Evolutionary conservation across 2,797 vertebrate species (phyloP).

Genomic region (Myripristis murdjan): DNA sequence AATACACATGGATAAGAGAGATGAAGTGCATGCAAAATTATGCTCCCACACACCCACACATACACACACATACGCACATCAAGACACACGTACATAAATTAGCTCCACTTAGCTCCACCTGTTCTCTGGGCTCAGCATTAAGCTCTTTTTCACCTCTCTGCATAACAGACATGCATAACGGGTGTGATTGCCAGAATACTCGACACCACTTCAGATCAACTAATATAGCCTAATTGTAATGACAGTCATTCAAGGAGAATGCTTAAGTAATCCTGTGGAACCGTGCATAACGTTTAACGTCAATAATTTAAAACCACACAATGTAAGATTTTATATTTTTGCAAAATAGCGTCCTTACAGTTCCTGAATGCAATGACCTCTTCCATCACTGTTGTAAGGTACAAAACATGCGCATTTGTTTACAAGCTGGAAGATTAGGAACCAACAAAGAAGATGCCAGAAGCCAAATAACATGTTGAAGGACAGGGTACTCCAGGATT

Average conservation of each 20-base stretch:
- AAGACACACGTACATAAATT: conserved; percentile 15
- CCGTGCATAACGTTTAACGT: neutral
- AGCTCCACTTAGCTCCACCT: conserved; percentile 44
- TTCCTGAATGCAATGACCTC: too few relatives aligned
- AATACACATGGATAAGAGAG: neutral
- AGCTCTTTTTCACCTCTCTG: conserved; percentile 39
- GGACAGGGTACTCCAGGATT: too few relatives aligned
- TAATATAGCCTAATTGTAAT: conserved; percentile 17
- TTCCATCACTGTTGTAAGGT: too few relatives aligned
- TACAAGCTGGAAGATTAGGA: too few relatives aligned
- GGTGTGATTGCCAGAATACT: conserved; percentile 27
- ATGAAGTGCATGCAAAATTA: too few relatives aligned
- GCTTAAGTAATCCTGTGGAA: neutral
- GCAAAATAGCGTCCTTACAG: too few relatives aligned
- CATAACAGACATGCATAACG: conserved; percentile 21
- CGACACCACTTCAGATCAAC: conserved; percentile 12
- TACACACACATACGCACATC: conserved; percentile 1
- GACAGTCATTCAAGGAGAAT: conserved; percentile 10
- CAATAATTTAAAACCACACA: too few relatives aligned
- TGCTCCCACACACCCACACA: conserved; percentile 1
- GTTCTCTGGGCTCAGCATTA: conserved; percentile 33
- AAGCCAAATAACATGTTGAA: too few relatives aligned
- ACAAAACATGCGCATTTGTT: too few relatives aligned
- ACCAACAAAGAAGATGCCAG: too few relatives aligned
- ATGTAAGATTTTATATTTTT: too few relatives aligned